Base-by-base conservation (phyloP, 2,797 vertebrate genomes). In the Coregonus sp. region DNA sequence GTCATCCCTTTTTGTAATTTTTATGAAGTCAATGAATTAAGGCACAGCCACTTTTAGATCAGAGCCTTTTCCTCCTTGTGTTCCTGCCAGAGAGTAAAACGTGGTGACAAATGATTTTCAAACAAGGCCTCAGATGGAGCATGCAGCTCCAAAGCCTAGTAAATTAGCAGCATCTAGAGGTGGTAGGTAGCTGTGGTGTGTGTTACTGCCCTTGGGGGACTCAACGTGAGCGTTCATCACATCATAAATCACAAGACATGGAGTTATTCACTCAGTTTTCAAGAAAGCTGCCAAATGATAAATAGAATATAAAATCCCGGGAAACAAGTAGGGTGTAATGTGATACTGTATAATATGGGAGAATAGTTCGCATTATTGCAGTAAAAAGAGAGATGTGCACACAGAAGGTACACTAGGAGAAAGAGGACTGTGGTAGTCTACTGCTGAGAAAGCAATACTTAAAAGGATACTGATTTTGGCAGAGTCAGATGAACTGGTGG, bases 241-340 rank as follows among this genome's bases (percentile, higher is more conserved):
- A 86, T 83, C 81, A 74, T 61, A 73, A 51, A 91, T 90, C 85
- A 80, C 67, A 90, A 15, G 65, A 84, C 84, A 74, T 47, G 0
- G 14, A 84, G 61, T 73, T 81, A 78, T 89, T 87, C 85, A 83
- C 78, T 79, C 74, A 74, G 56, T 2, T 50, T 72, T 15, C n/a
- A 76, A 82, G 73, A 80, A 80, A 77, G 75, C 73, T 79, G 81
- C 63, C 81, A 79, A 83, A 81, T 77, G 50, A 81, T 84, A 5
- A 88, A 84, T 70, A 20, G 82, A 82, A 82, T 68, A 51, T 77
- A 71, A 25, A 73, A 78, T 82, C 4, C 16, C 54, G 20, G 56
- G 56, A 59, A 59, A 59, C n/a, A 18, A 59, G 56, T 59, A 59
- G 52, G 52, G 16, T 6, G 15, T 56, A 56, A 56, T 56, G 15